These are phyloP conservation scores for Acanthurus leucopareius DNA, from an alignment of 2,797 vertebrate genomes.

Conservation along the genomic window DNA sequence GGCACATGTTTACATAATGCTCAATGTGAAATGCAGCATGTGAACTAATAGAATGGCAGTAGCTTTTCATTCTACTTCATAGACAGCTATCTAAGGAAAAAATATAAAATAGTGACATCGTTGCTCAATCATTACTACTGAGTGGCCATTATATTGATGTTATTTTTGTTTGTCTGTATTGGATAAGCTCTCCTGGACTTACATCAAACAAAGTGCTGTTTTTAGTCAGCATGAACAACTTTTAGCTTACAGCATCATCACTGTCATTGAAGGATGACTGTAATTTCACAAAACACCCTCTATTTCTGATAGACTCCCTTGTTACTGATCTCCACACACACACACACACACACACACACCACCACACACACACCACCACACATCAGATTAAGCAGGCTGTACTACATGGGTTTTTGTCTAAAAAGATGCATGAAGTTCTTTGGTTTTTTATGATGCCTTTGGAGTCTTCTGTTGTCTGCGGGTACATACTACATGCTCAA, in stretches of 20 bases:
- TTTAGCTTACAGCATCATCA: slow-evolving; percentile 40
- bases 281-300: slow-evolving; percentile 37
- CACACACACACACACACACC: slow-evolving; percentile 4
- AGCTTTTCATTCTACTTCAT: neutral
- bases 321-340: slow-evolving; percentile 34
- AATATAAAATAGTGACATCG: neutral
- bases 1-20: neutral
- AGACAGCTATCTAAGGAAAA: neutral
- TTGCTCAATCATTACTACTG: neutral
- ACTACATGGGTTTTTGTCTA: slow-evolving; percentile 37
- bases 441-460: slow-evolving; percentile 27
- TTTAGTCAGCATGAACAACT: slow-evolving; percentile 35
- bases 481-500: slow-evolving; percentile 24
- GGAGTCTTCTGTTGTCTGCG: slow-evolving; percentile 19
- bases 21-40: neutral
- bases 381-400: slow-evolving; percentile 33
- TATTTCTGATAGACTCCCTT: slow-evolving; percentile 27
- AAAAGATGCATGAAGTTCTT: slow-evolving; percentile 27
- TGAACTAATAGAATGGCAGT: neutral
- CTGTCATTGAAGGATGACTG: slow-evolving; percentile 45
- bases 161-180: slow-evolving; percentile 15
- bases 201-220: slow-evolving; percentile 33
- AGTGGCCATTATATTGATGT: neutral
- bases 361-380: neutral
- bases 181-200: slow-evolving; percentile 8